Conservation (phyloP, 2,888 invertebrate species). For the Tetragonisca angustula region DNA sequence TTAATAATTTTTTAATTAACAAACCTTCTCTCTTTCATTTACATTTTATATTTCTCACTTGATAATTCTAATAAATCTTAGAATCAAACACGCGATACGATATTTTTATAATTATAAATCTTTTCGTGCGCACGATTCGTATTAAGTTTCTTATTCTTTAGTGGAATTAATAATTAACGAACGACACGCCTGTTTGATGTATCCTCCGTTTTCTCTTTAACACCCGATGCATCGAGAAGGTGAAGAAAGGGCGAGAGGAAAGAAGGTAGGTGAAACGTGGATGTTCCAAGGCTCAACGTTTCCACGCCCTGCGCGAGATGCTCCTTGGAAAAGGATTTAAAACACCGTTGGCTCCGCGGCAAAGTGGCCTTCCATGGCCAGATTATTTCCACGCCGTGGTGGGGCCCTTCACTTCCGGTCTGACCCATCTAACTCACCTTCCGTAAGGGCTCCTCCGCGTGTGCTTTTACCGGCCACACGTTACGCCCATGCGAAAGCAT, state of each 20-base stretch:
- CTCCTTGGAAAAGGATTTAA: conserved; percentile 57
- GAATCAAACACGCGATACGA: no score
- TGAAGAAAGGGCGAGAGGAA: no score
- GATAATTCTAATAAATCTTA: no score
- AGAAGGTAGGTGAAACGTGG: conserved; percentile 10
- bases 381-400: conserved; percentile 65
- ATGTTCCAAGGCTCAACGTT: conserved; percentile 26
- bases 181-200: background rate
- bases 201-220: background rate
- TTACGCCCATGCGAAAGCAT: conserved; percentile 66
- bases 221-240: background rate
- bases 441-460: conserved; percentile 11
- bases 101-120: no score
- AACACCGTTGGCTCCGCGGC: conserved; percentile 50
- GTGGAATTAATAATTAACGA: no score
- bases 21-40: no score
- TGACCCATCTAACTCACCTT: conserved; percentile 53
- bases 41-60: no score
- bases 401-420: conserved; percentile 22
- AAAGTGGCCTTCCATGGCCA: conserved; percentile 62
- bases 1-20: no score
- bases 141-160: no score
- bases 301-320: conserved; percentile 37
- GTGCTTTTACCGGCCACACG: conserved; percentile 52
- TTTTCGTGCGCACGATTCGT: no score